Conservation (phyloP, 2,797 vertebrate genomes). For the Anguilla megastoma region DNA sequence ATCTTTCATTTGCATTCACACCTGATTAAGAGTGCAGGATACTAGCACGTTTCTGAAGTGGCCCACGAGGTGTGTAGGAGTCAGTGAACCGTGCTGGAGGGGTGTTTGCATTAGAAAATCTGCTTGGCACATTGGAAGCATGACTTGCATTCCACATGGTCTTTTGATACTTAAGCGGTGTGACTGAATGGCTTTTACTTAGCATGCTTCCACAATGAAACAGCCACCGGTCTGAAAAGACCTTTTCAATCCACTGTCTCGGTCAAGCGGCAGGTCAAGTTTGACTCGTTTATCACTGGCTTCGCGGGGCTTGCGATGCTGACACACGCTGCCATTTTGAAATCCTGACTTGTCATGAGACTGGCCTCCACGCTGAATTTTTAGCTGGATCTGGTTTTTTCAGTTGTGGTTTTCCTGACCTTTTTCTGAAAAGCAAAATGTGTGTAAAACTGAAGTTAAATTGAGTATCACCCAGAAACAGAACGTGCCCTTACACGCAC, state of each 20-base stretch:
- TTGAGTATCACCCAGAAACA: neutral
- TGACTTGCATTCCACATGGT: conserved; percentile 71
- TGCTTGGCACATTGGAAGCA: conserved; percentile 70
- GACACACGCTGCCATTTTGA: conserved; percentile 62
- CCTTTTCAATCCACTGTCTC: conserved; percentile 73
- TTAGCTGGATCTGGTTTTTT: neutral
- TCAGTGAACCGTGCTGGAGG: conserved; percentile 53
- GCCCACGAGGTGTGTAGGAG: conserved; percentile 45
- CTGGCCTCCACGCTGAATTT: neutral
- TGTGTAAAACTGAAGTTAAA: neutral
- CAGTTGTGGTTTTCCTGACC: neutral
- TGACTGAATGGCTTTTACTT: conserved; percentile 72
- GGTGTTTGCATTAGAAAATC: conserved; percentile 65
- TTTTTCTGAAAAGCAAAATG: neutral
- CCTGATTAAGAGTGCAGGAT: neutral
- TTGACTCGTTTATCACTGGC: conserved; percentile 78
- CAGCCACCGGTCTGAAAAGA: conserved; percentile 74
- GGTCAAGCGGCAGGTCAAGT: conserved; percentile 75
- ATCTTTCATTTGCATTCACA: conserved; percentile 30
- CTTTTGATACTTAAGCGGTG: conserved; percentile 68
- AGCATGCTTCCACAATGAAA: conserved; percentile 71
- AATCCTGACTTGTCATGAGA: neutral
- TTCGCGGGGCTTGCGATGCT: conserved; percentile 68
- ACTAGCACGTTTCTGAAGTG: neutral
- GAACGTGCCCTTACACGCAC: conserved; percentile 15